Evolutionary conservation across 2,888 invertebrate genomes (phyloP), one percentile per base, ranked within the genome.

Genomic region (Petrophora chlorosata): DNA sequence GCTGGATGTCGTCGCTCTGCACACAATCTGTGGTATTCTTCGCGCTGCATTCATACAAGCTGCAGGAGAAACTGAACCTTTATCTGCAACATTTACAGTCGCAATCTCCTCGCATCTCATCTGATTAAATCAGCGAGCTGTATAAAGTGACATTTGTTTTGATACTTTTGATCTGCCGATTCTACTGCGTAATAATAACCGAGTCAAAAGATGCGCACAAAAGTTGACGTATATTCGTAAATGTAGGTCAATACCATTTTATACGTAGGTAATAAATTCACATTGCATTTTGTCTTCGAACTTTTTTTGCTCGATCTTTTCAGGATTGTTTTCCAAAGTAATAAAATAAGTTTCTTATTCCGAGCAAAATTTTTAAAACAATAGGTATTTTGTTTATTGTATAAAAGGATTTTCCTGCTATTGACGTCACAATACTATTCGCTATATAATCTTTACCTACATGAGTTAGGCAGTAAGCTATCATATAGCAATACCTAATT

Each of bases 131-230:
- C 42, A 26, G 28, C 29, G 34, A 35, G 26, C 35, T 25, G 25
- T 39, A 39, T 42, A 39, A 25, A 36, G 33, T 46, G 33, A 46
- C 40, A 45, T 58, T 1, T 52, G 43, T 70, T 62, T 68, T 65
- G 65, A 67, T 63, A 66, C 58, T 66, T 72, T 73, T 72, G 67
- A 71, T 70, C 64, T 66, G 61, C 59, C 56, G 61, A 63, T 61
- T 59, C 54, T 55, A 70, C 72, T 76, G 76, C 76, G 75, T 73
- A 76, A 70, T 73, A 75, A 70, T 73, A 71, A 50, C 48, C 26
- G 30, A 55, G 44, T 45, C 45, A 32, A 39, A 34, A 56, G 41
- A 50, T 41, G 42, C 52, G 51, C 45, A 53, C 39, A 44, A 47
- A 28, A 53, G 42, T 48, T 46, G 38, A 22, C 45, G 52, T 43